phyloP scores from a whole-genome alignment of 2,888 invertebrate genomes.

The Diadromus collaris region DNA sequence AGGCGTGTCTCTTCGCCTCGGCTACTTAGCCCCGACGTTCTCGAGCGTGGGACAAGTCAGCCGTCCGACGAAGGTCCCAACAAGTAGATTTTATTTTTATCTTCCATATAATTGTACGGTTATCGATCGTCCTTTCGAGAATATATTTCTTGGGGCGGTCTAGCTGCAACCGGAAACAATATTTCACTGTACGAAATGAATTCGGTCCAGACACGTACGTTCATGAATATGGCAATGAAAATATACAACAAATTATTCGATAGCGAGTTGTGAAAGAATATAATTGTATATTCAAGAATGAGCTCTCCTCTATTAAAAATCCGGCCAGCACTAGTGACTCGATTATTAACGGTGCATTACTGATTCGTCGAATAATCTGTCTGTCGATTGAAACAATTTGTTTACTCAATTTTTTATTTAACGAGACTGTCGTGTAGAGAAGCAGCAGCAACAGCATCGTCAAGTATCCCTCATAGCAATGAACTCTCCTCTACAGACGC shows the following conservation, averaged over 20 bases:
- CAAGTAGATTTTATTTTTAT: constrained; percentile 29
- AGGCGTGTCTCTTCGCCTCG: constrained; percentile 35
- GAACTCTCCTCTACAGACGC: constrained; percentile 21
- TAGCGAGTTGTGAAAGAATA: constrained; percentile 73
- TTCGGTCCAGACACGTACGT: background rate
- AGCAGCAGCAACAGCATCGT: constrained; percentile 18
- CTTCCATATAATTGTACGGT: background rate
- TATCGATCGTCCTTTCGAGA: constrained; percentile 8
- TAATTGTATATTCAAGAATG: constrained; percentile 71
- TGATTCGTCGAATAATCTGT: background rate
- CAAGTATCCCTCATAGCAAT: constrained; percentile 8
- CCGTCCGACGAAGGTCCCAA: constrained; percentile 36
- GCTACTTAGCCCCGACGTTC: constrained; percentile 2
- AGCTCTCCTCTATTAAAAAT: constrained; percentile 1
- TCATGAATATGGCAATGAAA: constrained; percentile 15
- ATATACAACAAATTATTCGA: constrained; percentile 63
- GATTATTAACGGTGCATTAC: background rate
- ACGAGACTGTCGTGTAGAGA: constrained; percentile 23
- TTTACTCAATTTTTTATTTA: background rate
- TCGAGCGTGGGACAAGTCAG: constrained; percentile 3
- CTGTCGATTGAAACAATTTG: background rate
- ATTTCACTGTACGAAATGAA: background rate
- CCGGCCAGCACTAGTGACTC: background rate
- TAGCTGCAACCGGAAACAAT: background rate
- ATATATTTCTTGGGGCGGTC: constrained; percentile 8